Evolutionary conservation across 2,113 vertebrate genomes (phyloP).

Genomic region (Caranx melampygus): DNA sequence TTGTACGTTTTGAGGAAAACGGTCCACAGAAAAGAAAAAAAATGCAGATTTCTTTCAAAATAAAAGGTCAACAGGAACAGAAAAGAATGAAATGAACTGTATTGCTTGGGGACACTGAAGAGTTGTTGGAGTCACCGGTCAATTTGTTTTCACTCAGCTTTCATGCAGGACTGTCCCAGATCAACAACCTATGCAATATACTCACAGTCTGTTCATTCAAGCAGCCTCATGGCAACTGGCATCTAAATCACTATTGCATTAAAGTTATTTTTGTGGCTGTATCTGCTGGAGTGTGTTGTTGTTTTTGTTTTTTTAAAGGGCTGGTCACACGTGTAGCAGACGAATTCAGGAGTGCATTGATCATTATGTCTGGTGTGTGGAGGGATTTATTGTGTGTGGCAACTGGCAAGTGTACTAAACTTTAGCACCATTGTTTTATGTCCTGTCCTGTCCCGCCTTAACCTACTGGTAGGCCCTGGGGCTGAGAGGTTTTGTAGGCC

Average conservation of each 20-base stretch:
- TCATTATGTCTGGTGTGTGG: background rate
- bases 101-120: slow-evolving; percentile 30
- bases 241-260: slow-evolving; percentile 70
- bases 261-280: slow-evolving; percentile 75
- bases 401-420: too few species aligned
- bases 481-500: too few species aligned
- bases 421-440: too few species aligned
- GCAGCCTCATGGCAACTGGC: slow-evolving; percentile 55
- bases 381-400: background rate
- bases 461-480: too few species aligned
- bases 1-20: slow-evolving; percentile 1
- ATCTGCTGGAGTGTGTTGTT: slow-evolving; percentile 32
- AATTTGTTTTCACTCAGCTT: slow-evolving; percentile 51
- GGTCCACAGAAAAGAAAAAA: background rate
- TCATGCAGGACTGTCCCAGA: slow-evolving; percentile 62
- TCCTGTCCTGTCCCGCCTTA: too few species aligned
- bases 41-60: slow-evolving; percentile 19
- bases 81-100: slow-evolving; percentile 32
- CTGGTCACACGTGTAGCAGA: background rate
- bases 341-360: background rate
- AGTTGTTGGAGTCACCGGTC: slow-evolving; percentile 28
- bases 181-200: slow-evolving; percentile 81
- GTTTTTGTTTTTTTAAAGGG: background rate
- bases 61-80: slow-evolving; percentile 18
- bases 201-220: slow-evolving; percentile 57